Conservation (phyloP, 2,113 vertebrate genomes). For the Siniperca knerii region DNA sequence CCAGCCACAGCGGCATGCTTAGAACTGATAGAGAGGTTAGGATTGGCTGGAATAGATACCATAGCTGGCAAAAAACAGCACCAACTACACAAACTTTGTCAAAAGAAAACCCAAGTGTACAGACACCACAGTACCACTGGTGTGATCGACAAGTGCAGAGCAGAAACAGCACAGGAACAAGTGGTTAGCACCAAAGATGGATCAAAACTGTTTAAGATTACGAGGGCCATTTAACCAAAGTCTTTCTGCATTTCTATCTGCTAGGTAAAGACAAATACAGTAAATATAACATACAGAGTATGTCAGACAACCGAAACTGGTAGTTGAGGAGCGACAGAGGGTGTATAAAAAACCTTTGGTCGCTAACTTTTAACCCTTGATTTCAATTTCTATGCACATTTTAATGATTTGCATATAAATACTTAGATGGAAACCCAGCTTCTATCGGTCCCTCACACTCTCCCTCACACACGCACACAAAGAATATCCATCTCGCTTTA, state of each 20-base stretch:
- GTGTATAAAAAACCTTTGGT: not conserved
- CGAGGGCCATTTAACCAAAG: not conserved
- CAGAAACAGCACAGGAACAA: not conserved
- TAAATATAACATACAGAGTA: not conserved
- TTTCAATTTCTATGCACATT: constrained; percentile 6
- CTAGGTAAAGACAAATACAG: not conserved
- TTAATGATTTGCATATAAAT: constrained; percentile 18
- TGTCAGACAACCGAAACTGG: not conserved
- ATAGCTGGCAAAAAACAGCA: not conserved
- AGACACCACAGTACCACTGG: not conserved
- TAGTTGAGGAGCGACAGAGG: not conserved
- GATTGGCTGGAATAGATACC: not conserved
- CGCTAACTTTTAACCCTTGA: constrained; percentile 22
- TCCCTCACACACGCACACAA: not conserved
- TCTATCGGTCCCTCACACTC: not conserved
- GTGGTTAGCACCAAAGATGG: not conserved
- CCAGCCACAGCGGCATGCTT: not conserved
- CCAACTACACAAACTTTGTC: not conserved
- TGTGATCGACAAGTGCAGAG: not conserved
- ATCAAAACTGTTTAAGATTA: not conserved
- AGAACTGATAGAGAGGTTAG: not conserved
- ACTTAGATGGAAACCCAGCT: not conserved
- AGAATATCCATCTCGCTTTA: constrained; percentile 24
- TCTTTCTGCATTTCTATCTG: not conserved
- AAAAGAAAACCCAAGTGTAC: not conserved